Evolutionary conservation across 2,797 vertebrate genomes (phyloP).

Genomic region (Hybognathus amarus): DNA sequence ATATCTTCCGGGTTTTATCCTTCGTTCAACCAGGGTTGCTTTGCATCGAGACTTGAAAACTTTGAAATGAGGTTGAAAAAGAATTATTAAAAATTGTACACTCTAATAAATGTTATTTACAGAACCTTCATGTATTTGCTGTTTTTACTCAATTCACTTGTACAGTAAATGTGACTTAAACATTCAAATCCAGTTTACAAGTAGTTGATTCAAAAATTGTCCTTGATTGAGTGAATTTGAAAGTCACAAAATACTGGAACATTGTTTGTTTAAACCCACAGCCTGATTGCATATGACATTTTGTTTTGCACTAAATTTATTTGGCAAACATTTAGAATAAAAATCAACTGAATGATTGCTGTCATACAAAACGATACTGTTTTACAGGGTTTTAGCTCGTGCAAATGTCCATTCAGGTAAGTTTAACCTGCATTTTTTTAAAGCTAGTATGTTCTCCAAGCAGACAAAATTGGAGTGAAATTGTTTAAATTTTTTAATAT

Average conservation of each 20-base stretch:
- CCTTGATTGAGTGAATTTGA: neutral
- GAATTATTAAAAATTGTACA: slow-evolving; percentile 72
- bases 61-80: slow-evolving; percentile 68
- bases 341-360: neutral
- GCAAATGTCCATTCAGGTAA: neutral
- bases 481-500: neutral
- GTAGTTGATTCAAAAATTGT: neutral
- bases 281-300: neutral
- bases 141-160: neutral
- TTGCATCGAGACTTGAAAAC: slow-evolving; percentile 67
- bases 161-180: neutral
- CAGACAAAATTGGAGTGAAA: neutral
- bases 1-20: slow-evolving; percentile 54
- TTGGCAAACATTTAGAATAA: neutral
- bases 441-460: too few species aligned
- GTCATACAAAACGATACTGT: neutral
- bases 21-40: slow-evolving; percentile 47
- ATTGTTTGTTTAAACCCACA: neutral
- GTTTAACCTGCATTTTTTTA: neutral
- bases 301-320: neutral
- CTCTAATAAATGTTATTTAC: slow-evolving; percentile 80
- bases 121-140: slow-evolving; percentile 56
- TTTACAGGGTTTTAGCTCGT: neutral
- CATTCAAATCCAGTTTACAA: neutral
- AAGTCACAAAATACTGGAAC: neutral